phyloP scores from a whole-genome alignment of 2,888 invertebrate species.

The Nephrotoma guestfalica region DNA sequence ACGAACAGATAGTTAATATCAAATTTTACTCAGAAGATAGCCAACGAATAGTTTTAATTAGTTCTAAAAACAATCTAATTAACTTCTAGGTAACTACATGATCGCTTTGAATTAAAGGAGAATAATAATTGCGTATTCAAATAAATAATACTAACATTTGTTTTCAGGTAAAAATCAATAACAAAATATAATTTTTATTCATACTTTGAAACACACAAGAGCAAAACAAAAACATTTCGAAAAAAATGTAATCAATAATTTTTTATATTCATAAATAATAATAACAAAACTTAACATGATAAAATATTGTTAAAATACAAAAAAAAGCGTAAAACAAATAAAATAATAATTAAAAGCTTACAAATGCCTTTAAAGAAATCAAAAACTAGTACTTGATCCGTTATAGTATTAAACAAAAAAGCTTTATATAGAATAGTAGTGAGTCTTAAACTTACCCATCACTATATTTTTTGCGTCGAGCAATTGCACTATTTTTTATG shows the following conservation, averaged over 20 bases:
- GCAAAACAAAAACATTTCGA: neutral
- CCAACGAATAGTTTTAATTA: too few species aligned
- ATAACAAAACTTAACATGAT: neutral
- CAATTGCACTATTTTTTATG: slow-evolving; percentile 35
- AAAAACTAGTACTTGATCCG: neutral
- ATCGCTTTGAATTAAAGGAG: too few species aligned
- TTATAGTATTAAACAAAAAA: neutral
- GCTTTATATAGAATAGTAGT: neutral
- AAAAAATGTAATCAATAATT: neutral
- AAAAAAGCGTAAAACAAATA: neutral
- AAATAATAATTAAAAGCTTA: neutral
- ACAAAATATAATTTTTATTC: neutral
- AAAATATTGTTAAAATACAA: neutral
- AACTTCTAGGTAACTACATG: too few species aligned
- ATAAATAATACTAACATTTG: too few species aligned
- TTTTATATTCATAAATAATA: neutral
- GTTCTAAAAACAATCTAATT: too few species aligned
- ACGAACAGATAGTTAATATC: too few species aligned
- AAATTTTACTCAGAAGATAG: too few species aligned
- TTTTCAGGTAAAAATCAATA: too few species aligned
- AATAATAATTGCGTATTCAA: too few species aligned
- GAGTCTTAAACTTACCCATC: slow-evolving; percentile 34
- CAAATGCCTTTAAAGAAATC: neutral
- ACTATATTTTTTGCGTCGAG: slow-evolving; percentile 30
- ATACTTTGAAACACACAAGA: neutral